These are phyloP conservation scores for Talpa occidentalis DNA, from an alignment of 2,113 vertebrate genomes.

Conservation along the genomic window DNA sequence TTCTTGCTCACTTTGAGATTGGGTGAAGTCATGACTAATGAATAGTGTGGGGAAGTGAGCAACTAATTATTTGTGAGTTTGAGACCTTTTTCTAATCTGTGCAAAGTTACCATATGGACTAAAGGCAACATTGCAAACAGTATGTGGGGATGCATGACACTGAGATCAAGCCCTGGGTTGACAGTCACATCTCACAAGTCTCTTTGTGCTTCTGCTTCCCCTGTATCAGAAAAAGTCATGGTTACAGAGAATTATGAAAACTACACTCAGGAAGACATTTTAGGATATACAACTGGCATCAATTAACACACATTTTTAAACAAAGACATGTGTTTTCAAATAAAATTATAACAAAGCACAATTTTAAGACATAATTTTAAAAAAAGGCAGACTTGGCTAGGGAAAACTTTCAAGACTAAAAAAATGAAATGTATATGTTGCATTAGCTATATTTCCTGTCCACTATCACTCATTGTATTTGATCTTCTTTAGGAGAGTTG, in stretches of 20 bases:
- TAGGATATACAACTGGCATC: neutral
- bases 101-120: neutral
- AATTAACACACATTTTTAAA: slow-evolving; percentile 49
- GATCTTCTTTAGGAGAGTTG: neutral
- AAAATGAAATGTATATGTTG: neutral
- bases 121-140: neutral
- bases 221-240: neutral
- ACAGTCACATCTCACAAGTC: neutral
- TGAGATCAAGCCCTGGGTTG: neutral
- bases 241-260: neutral
- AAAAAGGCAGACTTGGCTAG: slow-evolving; percentile 5
- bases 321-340: slow-evolving; percentile 53
- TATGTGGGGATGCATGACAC: too few species aligned
- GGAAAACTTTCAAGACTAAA: slow-evolving; percentile 1
- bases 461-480: neutral
- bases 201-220: neutral
- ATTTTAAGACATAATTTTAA: slow-evolving; percentile 10
- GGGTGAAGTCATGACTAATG: neutral
- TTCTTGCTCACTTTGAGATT: neutral
- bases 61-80: neutral
- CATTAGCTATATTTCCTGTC: neutral
- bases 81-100: neutral
- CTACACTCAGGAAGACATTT: neutral
- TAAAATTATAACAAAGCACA: slow-evolving; percentile 49
- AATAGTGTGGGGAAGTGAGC: neutral